Conservation (phyloP, 1,140 invertebrate genomes). For the Oryctes rhinoceros region DNA sequence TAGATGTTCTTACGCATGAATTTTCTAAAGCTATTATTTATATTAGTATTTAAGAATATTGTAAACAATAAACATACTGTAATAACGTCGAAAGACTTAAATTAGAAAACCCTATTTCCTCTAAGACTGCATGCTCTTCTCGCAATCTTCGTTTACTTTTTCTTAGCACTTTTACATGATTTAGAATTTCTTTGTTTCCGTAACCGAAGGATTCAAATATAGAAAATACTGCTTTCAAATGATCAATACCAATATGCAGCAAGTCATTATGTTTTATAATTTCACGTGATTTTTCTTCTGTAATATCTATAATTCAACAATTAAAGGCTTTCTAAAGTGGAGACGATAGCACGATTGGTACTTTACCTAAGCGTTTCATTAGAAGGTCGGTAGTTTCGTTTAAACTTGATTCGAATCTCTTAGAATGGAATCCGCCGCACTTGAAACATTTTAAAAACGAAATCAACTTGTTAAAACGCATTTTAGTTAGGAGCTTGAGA, state of each 20-base stretch:
- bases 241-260: background rate
- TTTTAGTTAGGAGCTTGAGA: background rate
- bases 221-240: background rate
- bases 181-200: constrained; percentile 46
- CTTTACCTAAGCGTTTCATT: constrained; percentile 8
- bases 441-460: constrained; percentile 35
- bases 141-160: constrained; percentile 44
- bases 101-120: constrained; percentile 52
- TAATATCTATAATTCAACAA: background rate
- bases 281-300: background rate
- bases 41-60: constrained; percentile 46
- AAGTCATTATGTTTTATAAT: background rate
- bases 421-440: background rate
- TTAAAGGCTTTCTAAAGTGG: background rate
- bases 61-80: constrained; percentile 48
- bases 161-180: constrained; percentile 45
- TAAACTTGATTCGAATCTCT: background rate
- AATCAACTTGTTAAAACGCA: constrained; percentile 4
- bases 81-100: constrained; percentile 48
- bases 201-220: constrained; percentile 50
- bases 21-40: constrained; percentile 44
- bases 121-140: constrained; percentile 49
- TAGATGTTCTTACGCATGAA: background rate
- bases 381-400: background rate
- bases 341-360: background rate